Conservation (phyloP, 2,888 invertebrate genomes). For the Tetranychus truncatus region DNA sequence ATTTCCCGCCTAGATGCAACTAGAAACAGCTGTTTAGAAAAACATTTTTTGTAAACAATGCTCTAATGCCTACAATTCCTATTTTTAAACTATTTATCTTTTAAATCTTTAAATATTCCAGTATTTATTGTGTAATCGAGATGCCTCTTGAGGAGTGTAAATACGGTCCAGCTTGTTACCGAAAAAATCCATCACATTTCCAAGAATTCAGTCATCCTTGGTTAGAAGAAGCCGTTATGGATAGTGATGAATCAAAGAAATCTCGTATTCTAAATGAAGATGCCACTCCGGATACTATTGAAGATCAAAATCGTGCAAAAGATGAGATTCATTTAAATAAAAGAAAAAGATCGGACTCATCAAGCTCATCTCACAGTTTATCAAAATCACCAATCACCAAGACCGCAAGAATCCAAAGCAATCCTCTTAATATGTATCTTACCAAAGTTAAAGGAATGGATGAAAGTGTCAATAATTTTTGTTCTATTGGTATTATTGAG, state of each 20-base stretch:
- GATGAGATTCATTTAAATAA: background rate
- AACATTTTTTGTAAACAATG: no score
- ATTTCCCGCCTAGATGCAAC: no score
- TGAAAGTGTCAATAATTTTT: conserved; percentile 29
- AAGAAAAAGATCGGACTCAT: background rate
- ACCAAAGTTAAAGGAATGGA: conserved; percentile 32
- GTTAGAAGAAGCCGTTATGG: conserved; percentile 30
- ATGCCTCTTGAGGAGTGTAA: conserved; percentile 39
- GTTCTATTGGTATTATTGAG: conserved; percentile 31
- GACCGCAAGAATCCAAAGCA: background rate
- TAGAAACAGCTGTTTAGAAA: no score
- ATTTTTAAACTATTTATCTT: no score
- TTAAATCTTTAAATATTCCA: background rate
- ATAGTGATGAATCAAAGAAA: background rate
- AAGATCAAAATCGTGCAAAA: background rate
- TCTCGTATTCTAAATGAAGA: background rate
- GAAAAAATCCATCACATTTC: conserved; percentile 66
- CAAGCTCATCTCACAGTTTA: background rate
- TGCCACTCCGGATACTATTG: background rate
- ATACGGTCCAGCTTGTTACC: conserved; percentile 57
- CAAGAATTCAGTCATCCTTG: conserved; percentile 54
- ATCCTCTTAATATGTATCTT: conserved; percentile 28
- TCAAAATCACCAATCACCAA: background rate
- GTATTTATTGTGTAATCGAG: background rate
- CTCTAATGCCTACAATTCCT: no score